These are phyloP conservation scores for Garrulus glandarius DNA, from an alignment of 2,797 vertebrate genomes.

Conservation along the genomic window DNA sequence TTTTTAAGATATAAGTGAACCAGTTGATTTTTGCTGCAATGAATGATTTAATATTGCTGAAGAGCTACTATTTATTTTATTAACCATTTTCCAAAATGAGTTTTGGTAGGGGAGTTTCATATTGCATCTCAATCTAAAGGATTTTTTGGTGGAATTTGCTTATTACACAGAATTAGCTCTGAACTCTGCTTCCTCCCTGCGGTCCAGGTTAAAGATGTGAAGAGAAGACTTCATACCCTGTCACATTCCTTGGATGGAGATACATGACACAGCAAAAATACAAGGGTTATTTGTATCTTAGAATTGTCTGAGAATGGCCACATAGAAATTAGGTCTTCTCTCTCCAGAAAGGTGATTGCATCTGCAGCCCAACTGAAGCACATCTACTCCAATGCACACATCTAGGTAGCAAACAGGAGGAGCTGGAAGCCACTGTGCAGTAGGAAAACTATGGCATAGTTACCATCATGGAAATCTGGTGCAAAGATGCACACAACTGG, in stretches of 20 bases:
- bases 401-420: background rate
- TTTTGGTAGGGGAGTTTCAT: background rate
- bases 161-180: background rate
- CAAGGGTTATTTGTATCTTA: background rate
- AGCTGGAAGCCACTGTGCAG: background rate
- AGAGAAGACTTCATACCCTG: background rate
- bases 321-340: background rate
- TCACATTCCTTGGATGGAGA: background rate
- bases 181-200: background rate
- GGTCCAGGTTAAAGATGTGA: accelerated
- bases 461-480: background rate
- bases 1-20: background rate
- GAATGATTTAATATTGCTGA: background rate
- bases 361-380: background rate
- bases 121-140: background rate
- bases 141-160: background rate
- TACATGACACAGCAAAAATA: background rate
- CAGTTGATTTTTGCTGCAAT: background rate
- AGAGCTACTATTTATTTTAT: background rate
- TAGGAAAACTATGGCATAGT: background rate
- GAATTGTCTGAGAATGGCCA: background rate
- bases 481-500: background rate
- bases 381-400: background rate
- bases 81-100: background rate
- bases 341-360: background rate